A percentile compares a stretch with the other conserved stretches of the same genome.
Conservation (phyloP, 2,113 vertebrate genomes). For the Mohoua ochrocephala region DNA sequence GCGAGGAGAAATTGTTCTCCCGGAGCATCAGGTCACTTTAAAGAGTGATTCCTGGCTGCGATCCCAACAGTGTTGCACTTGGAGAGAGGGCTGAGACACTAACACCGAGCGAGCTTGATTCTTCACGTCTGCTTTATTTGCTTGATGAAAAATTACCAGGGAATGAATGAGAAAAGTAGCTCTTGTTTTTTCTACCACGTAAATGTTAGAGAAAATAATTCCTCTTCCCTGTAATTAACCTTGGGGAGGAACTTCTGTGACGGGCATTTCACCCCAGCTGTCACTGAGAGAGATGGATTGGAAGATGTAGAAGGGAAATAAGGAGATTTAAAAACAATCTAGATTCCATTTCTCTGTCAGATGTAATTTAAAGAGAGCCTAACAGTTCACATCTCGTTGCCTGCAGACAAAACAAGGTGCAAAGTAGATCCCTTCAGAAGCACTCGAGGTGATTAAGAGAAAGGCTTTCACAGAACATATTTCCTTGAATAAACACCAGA, state of each 20-base stretch:
- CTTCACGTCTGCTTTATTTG: not conserved
- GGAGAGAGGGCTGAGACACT: not conserved
- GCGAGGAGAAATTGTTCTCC: not conserved
- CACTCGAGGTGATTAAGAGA: not conserved
- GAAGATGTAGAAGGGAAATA: not conserved
- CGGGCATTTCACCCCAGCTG: not conserved
- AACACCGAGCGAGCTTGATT: not conserved
- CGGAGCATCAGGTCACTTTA: not conserved
- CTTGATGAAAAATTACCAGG: not conserved
- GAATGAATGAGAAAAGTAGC: rapidly evolving
- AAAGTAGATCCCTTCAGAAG: not conserved
- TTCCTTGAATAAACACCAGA: not conserved
- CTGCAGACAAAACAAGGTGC: slow-evolving; percentile 21
- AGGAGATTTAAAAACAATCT: not conserved
- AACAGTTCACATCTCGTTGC: not conserved
- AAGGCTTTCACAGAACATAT: not conserved
- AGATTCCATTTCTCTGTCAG: not conserved
- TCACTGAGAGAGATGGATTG: not conserved
- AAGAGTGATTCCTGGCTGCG: not conserved
- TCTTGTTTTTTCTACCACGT: not conserved
- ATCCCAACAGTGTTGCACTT: not conserved
- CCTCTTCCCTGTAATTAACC: not conserved
- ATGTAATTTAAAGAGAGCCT: not conserved
- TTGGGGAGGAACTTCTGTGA: not conserved
- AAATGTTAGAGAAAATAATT: not conserved